A percentile compares a stretch with the other conserved stretches of the same genome.
These are phyloP conservation scores for Benthochromis sp. DNA, from an alignment of 2,113 vertebrate genomes.

Conservation along the genomic window DNA sequence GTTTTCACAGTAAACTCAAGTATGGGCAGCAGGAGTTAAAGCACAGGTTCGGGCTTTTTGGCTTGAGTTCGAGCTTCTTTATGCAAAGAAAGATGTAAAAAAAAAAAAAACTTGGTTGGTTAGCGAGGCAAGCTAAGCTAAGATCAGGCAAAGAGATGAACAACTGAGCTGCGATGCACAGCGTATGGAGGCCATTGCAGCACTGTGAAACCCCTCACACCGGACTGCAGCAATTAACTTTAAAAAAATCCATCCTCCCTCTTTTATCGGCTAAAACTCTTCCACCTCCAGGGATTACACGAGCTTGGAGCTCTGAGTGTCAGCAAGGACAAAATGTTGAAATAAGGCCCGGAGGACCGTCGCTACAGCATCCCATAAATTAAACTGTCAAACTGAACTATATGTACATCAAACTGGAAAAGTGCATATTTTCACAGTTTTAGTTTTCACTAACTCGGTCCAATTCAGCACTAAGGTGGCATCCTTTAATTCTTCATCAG, in stretches of 20 bases:
- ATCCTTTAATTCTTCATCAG: rapidly evolving
- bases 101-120: no score
- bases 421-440: background rate
- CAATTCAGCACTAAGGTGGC: background rate
- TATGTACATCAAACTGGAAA: background rate
- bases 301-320: background rate
- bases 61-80: background rate
- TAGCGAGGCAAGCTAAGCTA: background rate
- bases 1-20: constrained; percentile 21
- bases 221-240: background rate
- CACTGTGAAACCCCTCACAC: rapidly evolving
- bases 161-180: background rate
- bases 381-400: background rate
- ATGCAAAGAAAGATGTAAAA: background rate
- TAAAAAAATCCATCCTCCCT: background rate
- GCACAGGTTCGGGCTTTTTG: background rate
- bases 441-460: background rate
- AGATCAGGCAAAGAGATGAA: background rate
- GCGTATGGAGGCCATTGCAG: background rate
- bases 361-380: background rate
- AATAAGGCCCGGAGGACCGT: background rate
- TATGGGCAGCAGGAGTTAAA: background rate
- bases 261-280: background rate
- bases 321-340: background rate
- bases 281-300: background rate